A percentile compares a stretch with the other conserved stretches of the same genome.
These are phyloP conservation scores for Yponomeuta evonymella DNA, from an alignment of 2,888 invertebrate species.

Conservation along the genomic window DNA sequence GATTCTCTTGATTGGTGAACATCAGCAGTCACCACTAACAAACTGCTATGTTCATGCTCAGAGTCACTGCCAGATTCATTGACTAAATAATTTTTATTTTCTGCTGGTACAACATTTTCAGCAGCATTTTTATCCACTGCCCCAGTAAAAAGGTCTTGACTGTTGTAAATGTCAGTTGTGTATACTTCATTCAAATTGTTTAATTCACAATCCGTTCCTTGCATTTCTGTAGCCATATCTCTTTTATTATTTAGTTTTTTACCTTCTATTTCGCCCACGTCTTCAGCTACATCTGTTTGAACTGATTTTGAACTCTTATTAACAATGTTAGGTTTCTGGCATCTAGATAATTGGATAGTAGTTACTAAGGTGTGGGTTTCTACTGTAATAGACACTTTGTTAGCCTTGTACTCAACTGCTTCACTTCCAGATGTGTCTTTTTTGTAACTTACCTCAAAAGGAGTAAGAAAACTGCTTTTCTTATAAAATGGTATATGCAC, in stretches of 20 bases:
- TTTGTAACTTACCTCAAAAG: slow-evolving; percentile 28
- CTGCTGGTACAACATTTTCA: not conserved
- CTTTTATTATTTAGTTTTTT: not conserved
- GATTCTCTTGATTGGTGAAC: slow-evolving; percentile 7
- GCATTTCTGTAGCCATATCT: not conserved
- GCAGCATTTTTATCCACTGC: not conserved
- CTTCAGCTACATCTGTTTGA: slow-evolving; percentile 42
- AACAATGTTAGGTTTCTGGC: slow-evolving; percentile 21
- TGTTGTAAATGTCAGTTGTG: slow-evolving; percentile 16
- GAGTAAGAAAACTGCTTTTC: slow-evolving; percentile 36
- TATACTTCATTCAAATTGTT: not conserved
- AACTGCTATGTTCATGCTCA: slow-evolving; percentile 6
- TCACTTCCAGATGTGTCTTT: slow-evolving; percentile 18
- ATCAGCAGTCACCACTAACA: slow-evolving; percentile 2
- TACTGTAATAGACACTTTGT: slow-evolving; percentile 43
- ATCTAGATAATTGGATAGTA: slow-evolving; percentile 40
- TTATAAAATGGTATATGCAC: slow-evolving; percentile 49
- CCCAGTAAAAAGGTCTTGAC: slow-evolving; percentile 34
- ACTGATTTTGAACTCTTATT: slow-evolving; percentile 32
- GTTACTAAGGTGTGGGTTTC: slow-evolving; percentile 38
- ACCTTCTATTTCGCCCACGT: slow-evolving; percentile 8
- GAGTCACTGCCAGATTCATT: slow-evolving; percentile 14
- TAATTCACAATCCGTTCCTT: not conserved
- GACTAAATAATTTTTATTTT: not conserved
- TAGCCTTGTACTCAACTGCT: slow-evolving; percentile 17